Evolutionary conservation across 2,888 invertebrate genomes (phyloP).

Genomic region (Apocheima hispidaria): DNA sequence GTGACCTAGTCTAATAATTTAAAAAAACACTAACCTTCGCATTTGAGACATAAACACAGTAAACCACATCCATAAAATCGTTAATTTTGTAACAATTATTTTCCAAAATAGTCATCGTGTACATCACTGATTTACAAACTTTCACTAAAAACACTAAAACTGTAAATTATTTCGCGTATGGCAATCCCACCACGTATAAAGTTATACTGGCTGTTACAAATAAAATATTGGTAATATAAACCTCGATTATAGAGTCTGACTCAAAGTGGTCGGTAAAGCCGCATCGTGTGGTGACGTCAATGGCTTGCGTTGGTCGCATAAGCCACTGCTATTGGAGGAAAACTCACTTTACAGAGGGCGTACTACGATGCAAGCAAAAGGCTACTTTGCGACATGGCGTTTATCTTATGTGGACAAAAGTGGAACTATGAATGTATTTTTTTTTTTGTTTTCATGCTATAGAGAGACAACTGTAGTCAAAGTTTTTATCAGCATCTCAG

Average conservation of each 20-base stretch:
- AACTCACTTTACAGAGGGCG: slow-evolving; percentile 37
- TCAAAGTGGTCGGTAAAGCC: slow-evolving; percentile 42
- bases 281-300: slow-evolving; percentile 46
- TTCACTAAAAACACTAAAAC: slow-evolving; percentile 27
- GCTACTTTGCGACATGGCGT: background rate
- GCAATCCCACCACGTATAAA: slow-evolving; percentile 26
- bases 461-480: too few relatives aligned
- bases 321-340: slow-evolving; percentile 41
- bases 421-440: too few relatives aligned
- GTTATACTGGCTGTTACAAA: slow-evolving; percentile 35
- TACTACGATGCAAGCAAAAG: slow-evolving; percentile 14
- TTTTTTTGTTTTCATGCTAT: too few relatives aligned
- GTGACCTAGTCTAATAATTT: too few relatives aligned
- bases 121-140: slow-evolving; percentile 62
- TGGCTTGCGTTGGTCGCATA: slow-evolving; percentile 33
- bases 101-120: slow-evolving; percentile 62
- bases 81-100: slow-evolving; percentile 66
- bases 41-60: slow-evolving; percentile 69
- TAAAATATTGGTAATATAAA: slow-evolving; percentile 45
- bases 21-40: slow-evolving; percentile 58
- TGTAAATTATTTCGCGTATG: slow-evolving; percentile 14
- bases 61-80: slow-evolving; percentile 79
- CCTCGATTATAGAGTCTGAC: slow-evolving; percentile 38
- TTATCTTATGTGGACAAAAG: too few relatives aligned
- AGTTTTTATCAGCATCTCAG: too few relatives aligned